Conservation (phyloP, 2,888 invertebrate species). For the Aleiodes leptofemur region DNA sequence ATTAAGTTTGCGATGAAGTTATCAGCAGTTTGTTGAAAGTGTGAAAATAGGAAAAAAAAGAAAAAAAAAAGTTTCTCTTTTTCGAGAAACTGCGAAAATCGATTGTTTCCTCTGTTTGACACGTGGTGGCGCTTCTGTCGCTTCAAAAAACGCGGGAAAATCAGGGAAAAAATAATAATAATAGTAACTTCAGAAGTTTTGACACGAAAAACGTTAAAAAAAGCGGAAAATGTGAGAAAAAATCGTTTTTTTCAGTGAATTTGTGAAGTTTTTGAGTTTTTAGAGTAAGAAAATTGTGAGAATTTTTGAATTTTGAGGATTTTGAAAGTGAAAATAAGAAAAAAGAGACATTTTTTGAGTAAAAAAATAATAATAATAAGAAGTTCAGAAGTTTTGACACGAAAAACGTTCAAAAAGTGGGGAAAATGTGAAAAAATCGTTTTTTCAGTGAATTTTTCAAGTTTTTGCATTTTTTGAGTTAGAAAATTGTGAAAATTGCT, state of each 20-base stretch:
- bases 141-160: slow-evolving; percentile 18
- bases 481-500: too few species aligned
- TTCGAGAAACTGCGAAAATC: neutral
- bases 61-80: neutral
- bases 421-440: too few species aligned
- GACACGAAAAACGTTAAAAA: neutral
- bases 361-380: slow-evolving; percentile 4
- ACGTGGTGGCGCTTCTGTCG: neutral
- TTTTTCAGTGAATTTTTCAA: too few species aligned
- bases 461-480: too few species aligned
- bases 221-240: too few species aligned
- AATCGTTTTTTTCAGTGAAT: too few species aligned
- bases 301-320: neutral
- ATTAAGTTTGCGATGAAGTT: slow-evolving; percentile 57
- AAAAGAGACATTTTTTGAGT: too few species aligned
- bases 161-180: slow-evolving; percentile 1
- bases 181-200: neutral
- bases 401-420: neutral
- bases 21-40: slow-evolving; percentile 35
- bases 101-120: neutral
- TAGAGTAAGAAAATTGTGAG: neutral
- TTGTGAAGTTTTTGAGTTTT: too few species aligned
- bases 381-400: neutral
- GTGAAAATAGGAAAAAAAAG: too few species aligned
- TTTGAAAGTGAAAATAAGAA: neutral